Conservation (phyloP, 2,888 invertebrate species). For the Drosophila dives region DNA sequence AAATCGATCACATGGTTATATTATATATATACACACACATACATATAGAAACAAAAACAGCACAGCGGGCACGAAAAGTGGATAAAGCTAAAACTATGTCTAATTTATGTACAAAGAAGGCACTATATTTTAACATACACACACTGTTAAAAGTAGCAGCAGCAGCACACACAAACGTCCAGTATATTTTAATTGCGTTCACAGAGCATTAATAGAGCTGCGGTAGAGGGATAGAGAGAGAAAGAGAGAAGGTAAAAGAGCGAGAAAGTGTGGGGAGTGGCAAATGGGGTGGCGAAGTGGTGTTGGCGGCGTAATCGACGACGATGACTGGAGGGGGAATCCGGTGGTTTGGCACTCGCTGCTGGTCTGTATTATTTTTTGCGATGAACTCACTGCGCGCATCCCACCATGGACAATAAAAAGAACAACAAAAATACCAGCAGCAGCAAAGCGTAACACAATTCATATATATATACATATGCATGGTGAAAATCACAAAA, state of each 20-base stretch:
- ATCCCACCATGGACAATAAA: conserved; percentile 64
- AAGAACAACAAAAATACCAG: conserved; percentile 36
- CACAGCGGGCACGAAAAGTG: conserved; percentile 48
- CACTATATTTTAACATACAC: conserved; percentile 66
- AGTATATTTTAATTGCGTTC: conserved; percentile 72
- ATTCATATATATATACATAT: conserved; percentile 18
- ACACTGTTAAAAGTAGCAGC: conserved; percentile 15
- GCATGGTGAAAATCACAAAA: conserved; percentile 34
- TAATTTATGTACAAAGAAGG: conserved; percentile 79
- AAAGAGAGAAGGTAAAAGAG: conserved; percentile 7
- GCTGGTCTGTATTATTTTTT: conserved; percentile 77
- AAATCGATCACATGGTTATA: conserved; percentile 54
- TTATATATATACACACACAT: conserved; percentile 31
- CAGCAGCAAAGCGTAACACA: conserved; percentile 54
- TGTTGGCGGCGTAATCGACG: conserved; percentile 37
- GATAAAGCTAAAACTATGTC: conserved; percentile 66
- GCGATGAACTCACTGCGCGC: conserved; percentile 82
- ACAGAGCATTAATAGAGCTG: conserved; percentile 50
- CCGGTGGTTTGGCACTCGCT: conserved; percentile 28
- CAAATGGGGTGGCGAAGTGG: conserved; percentile 51
- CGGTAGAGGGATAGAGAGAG: conserved; percentile 14
- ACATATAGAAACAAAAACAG: conserved; percentile 63
- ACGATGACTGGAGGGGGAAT: not conserved
- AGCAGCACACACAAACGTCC: conserved; percentile 32
- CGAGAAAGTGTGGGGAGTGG: conserved; percentile 51